Base-by-base conservation (phyloP, 1,140 invertebrate genomes). In the Hypothenemus hampei region DNA sequence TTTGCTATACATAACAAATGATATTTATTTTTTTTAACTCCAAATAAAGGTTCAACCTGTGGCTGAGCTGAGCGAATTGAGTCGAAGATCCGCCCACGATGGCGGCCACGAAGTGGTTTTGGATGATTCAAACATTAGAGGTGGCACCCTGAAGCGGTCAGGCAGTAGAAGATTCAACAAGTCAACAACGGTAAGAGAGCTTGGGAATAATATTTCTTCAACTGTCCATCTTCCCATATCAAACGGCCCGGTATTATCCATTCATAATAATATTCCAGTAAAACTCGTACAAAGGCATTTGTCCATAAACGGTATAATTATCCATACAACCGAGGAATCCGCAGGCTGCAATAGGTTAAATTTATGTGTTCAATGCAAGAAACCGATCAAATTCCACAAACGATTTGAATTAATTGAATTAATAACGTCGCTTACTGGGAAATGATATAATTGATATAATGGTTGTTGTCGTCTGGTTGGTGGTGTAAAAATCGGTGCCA, bases 11-110 rank as follows among this genome's bases (percentile, higher is more conserved):
- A n/a, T n/a, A n/a, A n/a, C n/a, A n/a, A n/a, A n/a, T n/a, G n/a
- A n/a, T n/a, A n/a, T n/a, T n/a, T n/a, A n/a, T n/a, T n/a, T n/a
- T n/a, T n/a, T n/a, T n/a, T n/a, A n/a, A n/a, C n/a, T n/a, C 69
- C n/a, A n/a, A n/a, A n/a, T n/a, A n/a, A n/a, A 87, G 84, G 89
- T 91, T 35, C 88, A 91, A 73, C 87, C 89, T 11, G 87, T 92
- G 43, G 85, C 88, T 0, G 89, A 93, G 71, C 73, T 95, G 57
- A 87, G 88, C 57, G 92, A 96, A 74, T 72, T 96, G 29, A 89
- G 86, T 44, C 78, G 85, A 59, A 73, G 88, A 45, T 81, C 79
- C 31, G 69, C 73, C 15, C 76, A 78, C 58, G 84, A 85, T 59
- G 83, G 84, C 1, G 75, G 73, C 39, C n/a, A n/a, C n/a, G 77